phyloP scores from a whole-genome alignment of 2,797 vertebrate species.

The Octomys mimax region DNA sequence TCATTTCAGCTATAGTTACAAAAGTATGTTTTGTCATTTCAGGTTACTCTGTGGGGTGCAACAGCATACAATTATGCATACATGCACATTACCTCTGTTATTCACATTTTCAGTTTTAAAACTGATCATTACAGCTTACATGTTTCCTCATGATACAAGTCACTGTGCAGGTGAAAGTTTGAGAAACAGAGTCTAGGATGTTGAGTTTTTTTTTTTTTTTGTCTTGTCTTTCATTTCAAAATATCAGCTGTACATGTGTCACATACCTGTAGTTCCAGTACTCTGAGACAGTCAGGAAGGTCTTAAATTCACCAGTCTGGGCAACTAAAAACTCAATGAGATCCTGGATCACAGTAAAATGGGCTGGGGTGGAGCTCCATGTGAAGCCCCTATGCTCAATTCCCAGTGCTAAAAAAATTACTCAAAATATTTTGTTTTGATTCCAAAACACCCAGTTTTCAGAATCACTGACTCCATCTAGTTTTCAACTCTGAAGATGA shows the following conservation, averaged over 20 bases:
- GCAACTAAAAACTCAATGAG: not conserved
- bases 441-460: conserved; percentile 16
- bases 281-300: too few species aligned
- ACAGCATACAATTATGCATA: not conserved
- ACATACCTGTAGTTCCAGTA: not conserved
- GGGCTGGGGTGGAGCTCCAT: not conserved
- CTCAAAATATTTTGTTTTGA: not conserved
- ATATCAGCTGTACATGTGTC: not conserved
- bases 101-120: conserved; percentile 18
- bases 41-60: not conserved
- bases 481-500: not conserved
- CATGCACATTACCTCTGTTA: not conserved
- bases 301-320: not conserved
- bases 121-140: not conserved
- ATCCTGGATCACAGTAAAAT: not conserved
- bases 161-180: not conserved
- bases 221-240: not conserved
- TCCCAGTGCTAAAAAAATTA: not conserved
- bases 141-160: not conserved
- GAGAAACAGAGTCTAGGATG: not conserved
- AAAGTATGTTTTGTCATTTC: not conserved
- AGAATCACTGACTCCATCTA: not conserved
- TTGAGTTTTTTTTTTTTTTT: not conserved
- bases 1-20: not conserved
- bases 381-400: not conserved